Evolutionary conservation across 1,140 invertebrate genomes (phyloP), one percentile per base, ranked within the genome.

Genomic region (Solen grandis): DNA sequence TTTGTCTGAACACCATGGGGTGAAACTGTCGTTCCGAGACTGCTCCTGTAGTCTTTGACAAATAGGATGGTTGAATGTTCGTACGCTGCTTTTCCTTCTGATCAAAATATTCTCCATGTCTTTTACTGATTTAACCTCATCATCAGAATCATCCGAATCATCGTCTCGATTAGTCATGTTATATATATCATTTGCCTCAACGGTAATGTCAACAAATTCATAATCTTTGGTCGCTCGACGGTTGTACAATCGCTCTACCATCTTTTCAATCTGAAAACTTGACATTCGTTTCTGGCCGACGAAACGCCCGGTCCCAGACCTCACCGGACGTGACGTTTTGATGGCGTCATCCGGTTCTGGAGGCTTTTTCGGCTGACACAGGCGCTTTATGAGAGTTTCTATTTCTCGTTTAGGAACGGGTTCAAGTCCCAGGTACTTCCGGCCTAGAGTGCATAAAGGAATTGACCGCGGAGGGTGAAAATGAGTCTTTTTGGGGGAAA

Each of bases 261-360:
- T 76, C 36, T 76, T 62, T 14, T 65, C 73, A 22, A 76, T 76
- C 27, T 76, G 35, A 3, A 76, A 41, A 50, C 60, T 65, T 22
- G 57, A 62, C 73, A 76, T 76, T 54, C 60, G 59, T 27, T 76
- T 76, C 19, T 65, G 59, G 4, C 73, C 73, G 1, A 76, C 73
- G 65, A 76, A 76, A 8, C 73, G 36, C 22, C 73, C 73, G n/a
- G 35, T 76, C 13, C 73, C 73, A 22, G 55, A 31, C 8, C 8
- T 46, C 41, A 19, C 41, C 19, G 41, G 41, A 10, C 41, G 41
- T 8, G 19, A 8, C 8, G 8, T 10, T 46, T 46, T 46, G 41
- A 46, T 46, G 41, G 8, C 19, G 22, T 75, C 72, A n/a, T 76
- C 73, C 1, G 2, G n/a, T 16, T 76, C 73, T 14, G 22, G 13